Base-by-base conservation (phyloP, 2,113 vertebrate genomes). In the Xerus inauris region DNA sequence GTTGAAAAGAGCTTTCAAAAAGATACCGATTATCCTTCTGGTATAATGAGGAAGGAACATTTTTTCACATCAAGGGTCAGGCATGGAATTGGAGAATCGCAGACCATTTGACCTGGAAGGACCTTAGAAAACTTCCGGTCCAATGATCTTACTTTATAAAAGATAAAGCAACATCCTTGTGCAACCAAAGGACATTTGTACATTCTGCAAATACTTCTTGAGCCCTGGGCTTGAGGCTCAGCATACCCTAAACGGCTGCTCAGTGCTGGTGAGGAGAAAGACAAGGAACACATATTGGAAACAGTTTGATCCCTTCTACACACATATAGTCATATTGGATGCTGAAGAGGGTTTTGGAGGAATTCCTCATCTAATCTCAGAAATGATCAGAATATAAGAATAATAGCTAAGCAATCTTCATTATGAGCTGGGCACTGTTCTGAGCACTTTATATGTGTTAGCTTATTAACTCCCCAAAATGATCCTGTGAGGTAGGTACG, bases 81-180 rank as follows among this genome's bases (percentile, higher is more conserved):
- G 65, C 47, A 67, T 87, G 87, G 94, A 87, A 97, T 76, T 87
- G 92, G 93, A 94, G 71, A 90, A 84, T 69, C 62, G 30, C 26
- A 94, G 64, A 80, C 12, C 20, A 20, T 80, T 94, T 94, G 95
- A 97, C 87, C 71, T 22, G 57, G 89, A 95, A 95, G 92, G 76
- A 92, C 75, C 57, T 86, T 72, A 57, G 83, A 91, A 91, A 94
- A 94, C 81, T 94, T 95, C 51, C 28, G 59, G 83, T 91, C 69
- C 38, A 32, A 13, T 47, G 71, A 94, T 87, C 65, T 89, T 32
- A 82, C 69, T 51, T 85, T 59, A 76, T 2, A 76, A 94, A 94
- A 83, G 64, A 89, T 71, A 93, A 87, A 86, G 40, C 16, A 22
- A 40, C 8, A 3, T 72, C 54, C 38, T 35, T 30, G 51, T 45